Evolutionary conservation across 2,113 vertebrate species (phyloP), one percentile per base, ranked within the genome.

Genomic region (Nesoenas mayeri): DNA sequence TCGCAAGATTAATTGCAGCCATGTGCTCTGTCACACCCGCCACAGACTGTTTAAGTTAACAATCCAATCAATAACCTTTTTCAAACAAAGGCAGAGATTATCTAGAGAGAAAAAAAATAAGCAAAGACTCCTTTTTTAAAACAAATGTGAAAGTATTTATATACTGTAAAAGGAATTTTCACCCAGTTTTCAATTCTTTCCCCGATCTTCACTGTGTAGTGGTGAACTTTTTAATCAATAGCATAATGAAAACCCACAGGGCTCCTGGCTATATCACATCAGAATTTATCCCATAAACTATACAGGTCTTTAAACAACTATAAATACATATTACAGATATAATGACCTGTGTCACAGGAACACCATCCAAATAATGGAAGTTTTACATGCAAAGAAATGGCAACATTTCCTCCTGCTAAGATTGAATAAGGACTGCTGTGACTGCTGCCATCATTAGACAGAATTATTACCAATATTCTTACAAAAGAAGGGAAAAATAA

Each of bases 11-110:
- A 97, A 97, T 97, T 97, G 91, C 94, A 91, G 92, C 92, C 92
- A 96, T 92, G 93, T 95, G 93, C 70, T 93, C 85, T 95, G 95
- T 95, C 96, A 97, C 92, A 96, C 89, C 92, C 82, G 88, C 91
- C 85, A 95, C 95, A 97, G 96, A 95, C 96, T 95, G 94, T 95
- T 95, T 95, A 96, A 96, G 78, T 96, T 96, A 97, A 97, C 96
- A 96, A 93, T 85, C 82, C 91, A 97, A 97, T 97, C 96, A 97
- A 96, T 97, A 97, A 96, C 82, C 87, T 93, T 96, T 93, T 93
- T 83, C 89, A 97, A 96, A 95, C 91, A 96, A 96, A 91, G 70
- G 74, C 83, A 86, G 89, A 91, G 77, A 95, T 92, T 67, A 94
- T 92, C 88, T 89, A 61, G 70, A 89, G 73, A 3, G 2, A 2